Evolutionary conservation across 1,140 invertebrate species (phyloP), one percentile per base, ranked within the genome.

Genomic region (Drosophila sproati): DNA sequence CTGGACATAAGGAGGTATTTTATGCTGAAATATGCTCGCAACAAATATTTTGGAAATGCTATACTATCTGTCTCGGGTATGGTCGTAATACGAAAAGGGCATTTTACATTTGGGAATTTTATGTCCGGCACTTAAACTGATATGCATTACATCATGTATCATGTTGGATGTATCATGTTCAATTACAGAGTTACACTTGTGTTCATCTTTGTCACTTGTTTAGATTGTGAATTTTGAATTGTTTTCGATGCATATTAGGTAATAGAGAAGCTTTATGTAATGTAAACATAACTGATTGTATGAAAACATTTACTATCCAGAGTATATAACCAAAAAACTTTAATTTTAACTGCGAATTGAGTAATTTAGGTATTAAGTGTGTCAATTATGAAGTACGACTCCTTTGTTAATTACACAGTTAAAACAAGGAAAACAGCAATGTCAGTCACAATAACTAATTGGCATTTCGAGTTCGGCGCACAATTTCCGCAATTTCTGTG

Each of bases 11-110:
- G 68, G 37, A 80, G 77, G 55, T 64, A 77, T 74, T 82, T 62
- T 78, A 71, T 69, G 72, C 69, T 71, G 73, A 67, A 71, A 62
- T 75, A 76, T 76, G 66, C 52, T 45, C 35, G 51, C 56, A 69
- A 51, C 66, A 69, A 61, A 56, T 43, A 62, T 54, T 70, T 54
- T 31, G 31, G 37, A 37, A 32, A 10, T 51, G 37, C 12, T 29
- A n/a, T 56, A 10, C 10, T 57, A 8, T 2, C 5, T n/a, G 39
- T 35, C 31, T n/a, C 59, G 37, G 50, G 62, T 56, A 51, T 62
- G 48, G 57, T 60, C 51, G 6, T 51, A 47, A n/a, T 31, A 28
- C 31, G 29, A 39, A 31, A 31, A 20, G 55, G 56, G 62, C 50
- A 66, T 52, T 45, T 20, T 5, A 48, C 32, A 69, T 37, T 61